phyloP scores from a whole-genome alignment of 2,797 vertebrate species.

The Fratercula arctica region DNA sequence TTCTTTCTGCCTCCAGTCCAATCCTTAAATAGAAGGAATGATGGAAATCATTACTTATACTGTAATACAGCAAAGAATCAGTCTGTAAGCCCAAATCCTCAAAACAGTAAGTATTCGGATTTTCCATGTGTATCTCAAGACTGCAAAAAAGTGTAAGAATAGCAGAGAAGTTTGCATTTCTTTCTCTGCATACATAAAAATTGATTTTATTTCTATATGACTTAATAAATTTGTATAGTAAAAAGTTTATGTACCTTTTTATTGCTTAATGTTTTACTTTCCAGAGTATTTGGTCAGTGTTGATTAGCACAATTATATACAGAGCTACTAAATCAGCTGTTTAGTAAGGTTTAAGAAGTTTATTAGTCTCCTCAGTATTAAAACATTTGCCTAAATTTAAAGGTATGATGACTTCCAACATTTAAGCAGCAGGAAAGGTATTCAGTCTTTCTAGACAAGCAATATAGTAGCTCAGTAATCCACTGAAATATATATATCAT shows the following conservation, averaged over 20 bases:
- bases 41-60: not conserved
- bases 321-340: not conserved
- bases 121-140: not conserved
- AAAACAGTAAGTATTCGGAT: not conserved
- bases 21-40: not conserved
- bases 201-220: slow-evolving; percentile 12
- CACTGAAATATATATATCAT: not conserved
- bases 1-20: not conserved
- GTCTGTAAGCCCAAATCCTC: not conserved
- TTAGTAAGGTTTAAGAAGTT: not conserved
- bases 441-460: not conserved
- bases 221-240: not conserved
- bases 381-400: slow-evolving; percentile 10
- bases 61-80: not conserved
- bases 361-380: not conserved
- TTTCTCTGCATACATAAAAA: not conserved
- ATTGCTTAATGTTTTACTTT: slow-evolving; percentile 39
- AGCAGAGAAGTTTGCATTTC: not conserved
- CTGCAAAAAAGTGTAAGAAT: not conserved
- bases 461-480: not conserved
- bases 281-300: slow-evolving; percentile 3
- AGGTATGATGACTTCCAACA: not conserved
- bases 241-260: not conserved
- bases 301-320: slow-evolving; percentile 8
- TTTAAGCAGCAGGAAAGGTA: not conserved